These are phyloP conservation scores for Hiodon tergisus DNA, from an alignment of 2,113 vertebrate species.

Conservation along the genomic window DNA sequence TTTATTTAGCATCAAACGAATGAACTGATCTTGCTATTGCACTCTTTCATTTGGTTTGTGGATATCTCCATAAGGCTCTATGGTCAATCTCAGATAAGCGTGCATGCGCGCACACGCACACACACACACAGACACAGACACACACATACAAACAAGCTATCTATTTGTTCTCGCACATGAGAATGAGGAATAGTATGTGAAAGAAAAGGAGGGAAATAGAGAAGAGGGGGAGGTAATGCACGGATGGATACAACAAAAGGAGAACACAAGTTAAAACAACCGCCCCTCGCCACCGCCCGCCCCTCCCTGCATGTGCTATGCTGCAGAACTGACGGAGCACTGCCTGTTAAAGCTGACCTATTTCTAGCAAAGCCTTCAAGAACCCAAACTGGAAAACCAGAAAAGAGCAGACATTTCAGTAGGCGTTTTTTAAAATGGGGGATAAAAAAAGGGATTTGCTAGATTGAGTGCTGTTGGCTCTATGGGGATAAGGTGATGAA, in stretches of 20 bases:
- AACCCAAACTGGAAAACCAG: not conserved
- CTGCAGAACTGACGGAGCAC: not conserved
- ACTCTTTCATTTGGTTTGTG: too few species aligned
- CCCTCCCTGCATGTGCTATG: not conserved
- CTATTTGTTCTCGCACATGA: too few species aligned
- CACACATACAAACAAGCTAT: too few species aligned
- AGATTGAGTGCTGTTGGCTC: not conserved
- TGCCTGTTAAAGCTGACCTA: constrained; percentile 5
- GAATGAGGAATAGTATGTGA: too few species aligned
- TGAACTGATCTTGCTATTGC: not conserved
- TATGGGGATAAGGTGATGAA: not conserved
- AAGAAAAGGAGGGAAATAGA: too few species aligned
- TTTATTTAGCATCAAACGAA: not conserved
- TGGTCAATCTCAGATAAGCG: too few species aligned
- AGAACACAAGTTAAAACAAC: not conserved
- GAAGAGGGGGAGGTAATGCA: not conserved
- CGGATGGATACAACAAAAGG: too few species aligned
- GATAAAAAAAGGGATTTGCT: not conserved
- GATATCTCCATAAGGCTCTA: too few species aligned
- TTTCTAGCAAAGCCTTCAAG: not conserved
- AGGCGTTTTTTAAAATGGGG: constrained; percentile 1
- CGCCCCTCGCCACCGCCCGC: not conserved
- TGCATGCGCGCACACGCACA: too few species aligned
- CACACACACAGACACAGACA: too few species aligned
- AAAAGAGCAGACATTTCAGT: not conserved